These are phyloP conservation scores for Leucophenga montana DNA, from an alignment of 2,888 invertebrate species.

Conservation along the genomic window DNA sequence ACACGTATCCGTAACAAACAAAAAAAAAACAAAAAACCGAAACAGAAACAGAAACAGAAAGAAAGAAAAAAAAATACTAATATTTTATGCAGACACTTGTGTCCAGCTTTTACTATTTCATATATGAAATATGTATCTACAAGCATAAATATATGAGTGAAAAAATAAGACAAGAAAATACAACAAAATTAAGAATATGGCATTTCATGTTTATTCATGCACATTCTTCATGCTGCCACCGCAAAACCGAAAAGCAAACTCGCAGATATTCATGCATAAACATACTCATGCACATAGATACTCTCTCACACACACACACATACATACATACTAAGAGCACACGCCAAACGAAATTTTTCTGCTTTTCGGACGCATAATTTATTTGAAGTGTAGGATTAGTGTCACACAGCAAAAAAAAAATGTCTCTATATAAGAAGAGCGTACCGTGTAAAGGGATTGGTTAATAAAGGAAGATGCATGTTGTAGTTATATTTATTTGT, in stretches of 20 bases:
- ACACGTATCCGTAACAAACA: too few relatives aligned
- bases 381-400: slow-evolving; percentile 38
- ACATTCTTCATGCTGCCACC: slow-evolving; percentile 22
- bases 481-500: background rate
- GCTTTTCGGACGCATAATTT: slow-evolving; percentile 28
- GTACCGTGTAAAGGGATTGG: background rate
- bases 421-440: background rate
- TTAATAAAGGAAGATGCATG: background rate
- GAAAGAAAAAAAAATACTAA: background rate
- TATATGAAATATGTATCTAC: background rate
- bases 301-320: background rate
- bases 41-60: background rate
- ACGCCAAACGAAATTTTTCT: background rate
- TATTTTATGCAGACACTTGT: slow-evolving; percentile 19
- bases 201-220: slow-evolving; percentile 33
- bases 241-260: background rate
- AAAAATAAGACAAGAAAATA: slow-evolving; percentile 1
- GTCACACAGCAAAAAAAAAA: slow-evolving; percentile 29
- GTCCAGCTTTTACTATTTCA: slow-evolving; percentile 1
- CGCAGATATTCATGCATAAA: background rate
- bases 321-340: background rate
- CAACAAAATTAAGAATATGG: slow-evolving; percentile 9
- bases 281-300: too few relatives aligned
- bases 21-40: background rate
- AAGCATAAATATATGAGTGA: background rate